Evolutionary conservation across 2,888 invertebrate species (phyloP).

Genomic region (Amphipoea oculea): DNA sequence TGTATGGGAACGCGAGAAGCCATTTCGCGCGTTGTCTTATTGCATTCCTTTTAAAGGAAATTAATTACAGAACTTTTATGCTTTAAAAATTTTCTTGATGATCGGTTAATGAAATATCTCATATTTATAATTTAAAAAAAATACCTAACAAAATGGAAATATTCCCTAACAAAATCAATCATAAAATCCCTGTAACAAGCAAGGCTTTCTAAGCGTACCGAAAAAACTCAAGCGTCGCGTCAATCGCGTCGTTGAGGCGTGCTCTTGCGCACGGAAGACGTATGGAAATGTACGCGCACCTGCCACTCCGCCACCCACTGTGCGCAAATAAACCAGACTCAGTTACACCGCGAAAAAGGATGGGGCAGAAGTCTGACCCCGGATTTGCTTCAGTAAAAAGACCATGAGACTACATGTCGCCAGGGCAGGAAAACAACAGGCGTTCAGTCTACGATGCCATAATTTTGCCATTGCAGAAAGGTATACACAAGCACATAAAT

Average conservation of each 20-base stretch:
- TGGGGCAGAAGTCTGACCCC: conserved; percentile 23
- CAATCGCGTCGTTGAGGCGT: conserved; percentile 43
- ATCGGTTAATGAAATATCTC: not conserved
- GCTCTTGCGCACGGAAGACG: conserved; percentile 63
- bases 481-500: not conserved
- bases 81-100: not conserved
- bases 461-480: not conserved
- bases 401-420: not conserved
- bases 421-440: not conserved
- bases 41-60: not conserved
- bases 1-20: conserved; percentile 13
- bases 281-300: conserved; percentile 72
- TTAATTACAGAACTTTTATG: too few species aligned
- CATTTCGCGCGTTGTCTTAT: conserved; percentile 13
- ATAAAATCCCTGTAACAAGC: conserved; percentile 29
- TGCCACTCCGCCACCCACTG: conserved; percentile 71
- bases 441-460: not conserved
- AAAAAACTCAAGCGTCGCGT: conserved; percentile 49
- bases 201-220: conserved; percentile 28
- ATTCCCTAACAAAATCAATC: conserved; percentile 11
- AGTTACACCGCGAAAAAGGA: conserved; percentile 9
- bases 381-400: not conserved
- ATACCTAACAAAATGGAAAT: not conserved
- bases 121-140: not conserved
- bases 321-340: conserved; percentile 62